phyloP scores from a whole-genome alignment of 1,140 invertebrate species.

The Chrysopa pallens region DNA sequence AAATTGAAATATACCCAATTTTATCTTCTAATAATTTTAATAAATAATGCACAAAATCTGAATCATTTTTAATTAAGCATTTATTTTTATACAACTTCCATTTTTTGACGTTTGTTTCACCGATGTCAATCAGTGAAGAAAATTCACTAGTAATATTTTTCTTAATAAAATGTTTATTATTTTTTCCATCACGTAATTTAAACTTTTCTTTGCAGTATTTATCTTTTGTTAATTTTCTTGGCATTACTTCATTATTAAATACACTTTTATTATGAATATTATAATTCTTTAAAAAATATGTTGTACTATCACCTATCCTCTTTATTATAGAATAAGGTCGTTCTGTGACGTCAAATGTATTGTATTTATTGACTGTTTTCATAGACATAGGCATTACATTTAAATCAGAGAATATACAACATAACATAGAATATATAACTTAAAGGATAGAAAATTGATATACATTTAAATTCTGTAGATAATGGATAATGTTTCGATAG shows the following conservation, averaged over 20 bases:
- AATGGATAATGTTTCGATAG: too few species aligned
- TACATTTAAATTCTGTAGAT: too few species aligned
- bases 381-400: too few species aligned
- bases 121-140: conserved; percentile 11
- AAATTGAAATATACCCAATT: conserved; percentile 10
- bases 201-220: not conserved
- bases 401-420: too few species aligned
- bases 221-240: conserved; percentile 6
- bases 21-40: conserved; percentile 26
- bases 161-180: not conserved
- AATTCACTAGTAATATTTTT: not conserved
- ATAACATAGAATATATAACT: too few species aligned
- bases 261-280: conserved; percentile 1
- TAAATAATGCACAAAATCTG: conserved; percentile 26
- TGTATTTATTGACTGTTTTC: not conserved
- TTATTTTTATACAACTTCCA: conserved; percentile 24
- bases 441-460: too few species aligned
- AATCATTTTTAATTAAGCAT: conserved; percentile 23
- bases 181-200: too few species aligned
- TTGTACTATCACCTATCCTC: conserved; percentile 11
- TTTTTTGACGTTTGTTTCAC: conserved; percentile 25
- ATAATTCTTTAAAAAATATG: conserved; percentile 1
- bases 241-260: conserved; percentile 8
- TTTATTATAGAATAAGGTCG: conserved; percentile 5
- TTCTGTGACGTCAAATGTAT: not conserved